These are phyloP conservation scores for Tholera decimalis DNA, from an alignment of 2,888 invertebrate species.

Conservation along the genomic window DNA sequence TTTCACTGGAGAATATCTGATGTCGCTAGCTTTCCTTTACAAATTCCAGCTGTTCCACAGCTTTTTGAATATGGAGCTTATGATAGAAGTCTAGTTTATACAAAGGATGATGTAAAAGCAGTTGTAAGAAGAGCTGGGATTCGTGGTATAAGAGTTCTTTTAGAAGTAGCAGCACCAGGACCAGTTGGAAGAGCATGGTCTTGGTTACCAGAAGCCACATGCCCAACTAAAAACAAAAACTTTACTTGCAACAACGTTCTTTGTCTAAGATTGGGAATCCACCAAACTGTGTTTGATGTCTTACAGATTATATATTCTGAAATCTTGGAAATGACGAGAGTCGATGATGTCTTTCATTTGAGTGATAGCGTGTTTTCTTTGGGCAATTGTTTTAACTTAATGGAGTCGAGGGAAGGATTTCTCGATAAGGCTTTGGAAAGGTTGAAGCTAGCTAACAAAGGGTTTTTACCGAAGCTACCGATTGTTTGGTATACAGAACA, in stretches of 20 bases:
- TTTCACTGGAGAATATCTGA: slow-evolving; percentile 98
- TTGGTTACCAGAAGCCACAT: slow-evolving; percentile 92
- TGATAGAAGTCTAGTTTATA: slow-evolving; percentile 94
- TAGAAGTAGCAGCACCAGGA: slow-evolving; percentile 97
- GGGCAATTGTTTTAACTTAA: slow-evolving; percentile 93
- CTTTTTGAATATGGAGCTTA: slow-evolving; percentile 96
- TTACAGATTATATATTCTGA: slow-evolving; percentile 94
- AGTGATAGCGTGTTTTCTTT: slow-evolving; percentile 95
- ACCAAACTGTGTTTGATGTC: slow-evolving; percentile 93
- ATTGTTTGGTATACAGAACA: slow-evolving; percentile 94
- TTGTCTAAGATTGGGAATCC: slow-evolving; percentile 94
- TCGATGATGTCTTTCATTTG: slow-evolving; percentile 95
- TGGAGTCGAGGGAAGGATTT: slow-evolving; percentile 94
- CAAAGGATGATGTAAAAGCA: slow-evolving; percentile 92
- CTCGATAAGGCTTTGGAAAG: slow-evolving; percentile 92
- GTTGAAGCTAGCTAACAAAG: slow-evolving; percentile 91
- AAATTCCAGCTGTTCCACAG: slow-evolving; percentile 93
- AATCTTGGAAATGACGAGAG: slow-evolving; percentile 93
- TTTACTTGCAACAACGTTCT: slow-evolving; percentile 93
- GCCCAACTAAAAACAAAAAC: slow-evolving; percentile 71
- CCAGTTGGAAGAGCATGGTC: slow-evolving; percentile 97
- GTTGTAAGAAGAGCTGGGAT: slow-evolving; percentile 94
- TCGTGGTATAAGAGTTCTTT: slow-evolving; percentile 95
- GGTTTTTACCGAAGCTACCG: slow-evolving; percentile 90
- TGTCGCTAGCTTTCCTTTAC: slow-evolving; percentile 97